These are phyloP conservation scores for Drosophila meridionalis DNA, from an alignment of 2,888 invertebrate genomes.

Conservation along the genomic window DNA sequence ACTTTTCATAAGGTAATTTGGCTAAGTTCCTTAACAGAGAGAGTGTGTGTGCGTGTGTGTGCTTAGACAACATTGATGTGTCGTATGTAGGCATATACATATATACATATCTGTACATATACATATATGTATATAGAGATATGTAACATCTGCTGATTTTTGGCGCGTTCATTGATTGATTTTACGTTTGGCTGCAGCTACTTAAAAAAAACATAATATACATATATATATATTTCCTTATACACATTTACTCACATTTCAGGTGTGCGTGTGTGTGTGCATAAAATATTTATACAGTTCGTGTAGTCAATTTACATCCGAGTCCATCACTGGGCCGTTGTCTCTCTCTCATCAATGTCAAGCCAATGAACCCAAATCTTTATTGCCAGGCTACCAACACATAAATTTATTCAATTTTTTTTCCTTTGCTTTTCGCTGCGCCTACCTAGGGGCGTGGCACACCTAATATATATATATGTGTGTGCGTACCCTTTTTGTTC, in stretches of 20 bases:
- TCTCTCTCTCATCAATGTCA: conserved; percentile 74
- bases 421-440: conserved; percentile 8
- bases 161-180: conserved; percentile 55
- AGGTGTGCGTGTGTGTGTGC: conserved; percentile 18
- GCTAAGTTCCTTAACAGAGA: conserved; percentile 25
- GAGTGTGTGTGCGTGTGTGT: not conserved
- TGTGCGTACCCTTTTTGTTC: conserved; percentile 41
- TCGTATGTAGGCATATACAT: not conserved
- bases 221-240: not conserved
- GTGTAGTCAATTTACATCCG: conserved; percentile 72
- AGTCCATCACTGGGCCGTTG: conserved; percentile 71
- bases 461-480: not conserved
- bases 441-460: conserved; percentile 18
- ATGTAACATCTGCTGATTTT: conserved; percentile 59
- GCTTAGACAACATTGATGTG: conserved; percentile 13
- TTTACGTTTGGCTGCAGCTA: conserved; percentile 66
- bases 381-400: conserved; percentile 47
- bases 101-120: not conserved
- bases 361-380: conserved; percentile 79
- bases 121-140: not conserved
- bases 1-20: conserved; percentile 47
- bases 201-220: conserved; percentile 53
- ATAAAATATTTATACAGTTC: conserved; percentile 76
- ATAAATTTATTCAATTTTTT: conserved; percentile 47
- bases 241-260: conserved; percentile 13